Percentiles rank a stretch among this genome's conserved stretches.
Evolutionary conservation across 2,797 vertebrate species (phyloP).

Genomic region (Cephalopachus bancanus): DNA sequence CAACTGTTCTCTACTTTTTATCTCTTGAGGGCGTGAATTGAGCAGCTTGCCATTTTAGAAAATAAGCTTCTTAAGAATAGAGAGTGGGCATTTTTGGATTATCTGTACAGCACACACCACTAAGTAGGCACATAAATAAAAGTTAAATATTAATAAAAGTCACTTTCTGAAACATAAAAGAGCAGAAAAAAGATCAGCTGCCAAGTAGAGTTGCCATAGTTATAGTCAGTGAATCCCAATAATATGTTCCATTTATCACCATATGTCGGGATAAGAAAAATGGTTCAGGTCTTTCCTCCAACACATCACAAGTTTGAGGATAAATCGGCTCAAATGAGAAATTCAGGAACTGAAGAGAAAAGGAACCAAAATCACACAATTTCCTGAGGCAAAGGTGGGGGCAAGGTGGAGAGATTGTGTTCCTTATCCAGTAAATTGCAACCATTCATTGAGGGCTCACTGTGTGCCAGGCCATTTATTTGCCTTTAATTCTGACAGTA

Average conservation of each 20-base stretch:
- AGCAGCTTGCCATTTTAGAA: conserved; percentile 9
- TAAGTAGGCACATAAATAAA: conserved; percentile 56
- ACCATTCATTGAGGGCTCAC: neutral
- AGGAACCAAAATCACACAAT: conserved; percentile 7
- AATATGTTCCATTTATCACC: conserved; percentile 24
- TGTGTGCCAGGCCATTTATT: neutral
- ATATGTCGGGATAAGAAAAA: neutral
- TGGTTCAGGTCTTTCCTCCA: neutral
- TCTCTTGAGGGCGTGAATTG: neutral
- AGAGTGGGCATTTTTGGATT: neutral
- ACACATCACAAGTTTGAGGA: conserved; percentile 16
- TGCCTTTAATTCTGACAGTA: neutral
- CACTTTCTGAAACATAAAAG: conserved; percentile 54
- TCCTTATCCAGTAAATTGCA: neutral
- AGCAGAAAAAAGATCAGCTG: conserved; percentile 61
- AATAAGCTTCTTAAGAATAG: neutral
- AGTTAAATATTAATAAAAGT: conserved; percentile 73
- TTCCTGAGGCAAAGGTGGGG: neutral
- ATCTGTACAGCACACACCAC: neutral
- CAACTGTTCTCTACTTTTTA: conserved; percentile 16
- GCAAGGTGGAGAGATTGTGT: neutral
- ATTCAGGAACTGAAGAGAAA: conserved; percentile 14
- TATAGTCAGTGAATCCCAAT: conserved; percentile 49
- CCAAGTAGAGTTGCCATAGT: conserved; percentile 36
- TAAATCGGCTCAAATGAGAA: neutral